Evolutionary conservation across 2,888 invertebrate species (phyloP).

Genomic region (Scaptomyza flava): DNA sequence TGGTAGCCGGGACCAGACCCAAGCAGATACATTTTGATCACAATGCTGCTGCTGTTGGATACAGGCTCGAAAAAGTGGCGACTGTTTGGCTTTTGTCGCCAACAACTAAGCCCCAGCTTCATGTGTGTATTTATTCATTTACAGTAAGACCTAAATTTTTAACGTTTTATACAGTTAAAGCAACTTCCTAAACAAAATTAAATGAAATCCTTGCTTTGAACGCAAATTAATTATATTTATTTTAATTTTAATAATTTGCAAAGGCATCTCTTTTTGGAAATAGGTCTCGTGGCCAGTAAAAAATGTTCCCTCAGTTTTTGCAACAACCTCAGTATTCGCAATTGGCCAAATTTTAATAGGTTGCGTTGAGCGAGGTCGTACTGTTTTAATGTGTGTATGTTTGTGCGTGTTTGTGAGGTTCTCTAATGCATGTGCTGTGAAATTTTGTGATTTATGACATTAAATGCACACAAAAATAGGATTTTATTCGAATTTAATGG

Average conservation of each 20-base stretch:
- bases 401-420: conserved; percentile 7
- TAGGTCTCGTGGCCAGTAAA: too few relatives aligned
- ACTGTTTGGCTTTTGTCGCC: conserved; percentile 72
- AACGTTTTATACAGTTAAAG: too few relatives aligned
- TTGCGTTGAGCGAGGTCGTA: too few relatives aligned
- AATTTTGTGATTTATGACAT: conserved; percentile 77
- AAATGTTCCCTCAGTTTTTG: too few relatives aligned
- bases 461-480: conserved; percentile 80
- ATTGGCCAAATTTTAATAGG: too few relatives aligned
- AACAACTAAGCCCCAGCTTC: conserved; percentile 60
- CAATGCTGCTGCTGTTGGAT: conserved; percentile 29
- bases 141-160: not conserved
- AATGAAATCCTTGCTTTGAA: too few relatives aligned
- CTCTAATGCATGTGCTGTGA: conserved; percentile 67
- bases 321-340: too few relatives aligned
- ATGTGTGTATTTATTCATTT: conserved; percentile 13
- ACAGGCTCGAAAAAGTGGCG: conserved; percentile 54
- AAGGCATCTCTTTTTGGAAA: too few relatives aligned
- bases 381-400: conserved; percentile 12
- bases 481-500: conserved; percentile 79
- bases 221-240: too few relatives aligned
- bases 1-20: conserved; percentile 19
- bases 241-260: too few relatives aligned
- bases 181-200: too few relatives aligned
- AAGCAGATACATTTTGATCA: conserved; percentile 59